A percentile compares a stretch with the other conserved stretches of the same genome.
Evolutionary conservation across 1,140 invertebrate species (phyloP).

Genomic region (Drosophila nebulosa): DNA sequence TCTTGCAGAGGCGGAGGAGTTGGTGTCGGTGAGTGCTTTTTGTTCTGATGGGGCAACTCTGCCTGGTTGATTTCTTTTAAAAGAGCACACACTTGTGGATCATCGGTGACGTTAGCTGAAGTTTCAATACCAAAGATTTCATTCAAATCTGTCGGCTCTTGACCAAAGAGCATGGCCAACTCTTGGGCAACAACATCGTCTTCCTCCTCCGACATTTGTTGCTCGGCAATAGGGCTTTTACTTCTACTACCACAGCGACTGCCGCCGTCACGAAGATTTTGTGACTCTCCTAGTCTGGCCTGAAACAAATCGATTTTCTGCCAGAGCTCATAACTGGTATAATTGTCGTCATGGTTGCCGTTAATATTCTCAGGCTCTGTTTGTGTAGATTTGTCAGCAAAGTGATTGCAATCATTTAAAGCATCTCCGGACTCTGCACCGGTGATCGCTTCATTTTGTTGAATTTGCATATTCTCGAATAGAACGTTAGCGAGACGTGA

Average conservation of each 20-base stretch:
- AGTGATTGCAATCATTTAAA: not conserved
- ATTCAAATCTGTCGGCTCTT: constrained; percentile 66
- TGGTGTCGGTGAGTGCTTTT: constrained; percentile 3
- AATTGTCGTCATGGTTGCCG: constrained; percentile 1
- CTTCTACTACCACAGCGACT: constrained; percentile 3
- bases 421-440: not conserved
- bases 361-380: constrained; percentile 21
- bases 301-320: constrained; percentile 77
- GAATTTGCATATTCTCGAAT: constrained; percentile 50
- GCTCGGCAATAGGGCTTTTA: not conserved
- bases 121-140: constrained; percentile 68
- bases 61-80: constrained; percentile 36
- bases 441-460: not conserved
- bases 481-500: constrained; percentile 48
- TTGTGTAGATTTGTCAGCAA: constrained; percentile 48
- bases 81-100: constrained; percentile 50
- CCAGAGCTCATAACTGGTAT: constrained; percentile 32
- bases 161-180: constrained; percentile 62
- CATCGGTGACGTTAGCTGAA: constrained; percentile 18
- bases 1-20: not conserved
- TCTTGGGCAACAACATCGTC: constrained; percentile 68
- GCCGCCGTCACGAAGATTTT: not conserved
- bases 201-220: constrained; percentile 8
- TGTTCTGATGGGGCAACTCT: not conserved
- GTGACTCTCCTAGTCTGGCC: constrained; percentile 19